phyloP scores from a whole-genome alignment of 2,888 invertebrate genomes.

The Prosopocoilus inquinatus region DNA sequence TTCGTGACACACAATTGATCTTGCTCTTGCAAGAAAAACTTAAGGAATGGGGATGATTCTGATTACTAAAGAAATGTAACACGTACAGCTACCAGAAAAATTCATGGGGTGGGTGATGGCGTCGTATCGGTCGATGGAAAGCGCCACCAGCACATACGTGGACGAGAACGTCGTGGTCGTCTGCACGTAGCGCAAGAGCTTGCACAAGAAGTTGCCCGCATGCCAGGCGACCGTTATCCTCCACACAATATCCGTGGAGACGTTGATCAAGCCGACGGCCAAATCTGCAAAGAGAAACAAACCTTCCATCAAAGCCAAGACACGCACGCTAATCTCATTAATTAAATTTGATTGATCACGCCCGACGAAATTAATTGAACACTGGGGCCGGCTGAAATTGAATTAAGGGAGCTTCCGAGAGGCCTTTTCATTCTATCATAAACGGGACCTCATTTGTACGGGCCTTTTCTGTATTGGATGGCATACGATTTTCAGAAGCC shows the following conservation, averaged over 20 bases:
- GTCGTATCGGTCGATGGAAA: slow-evolving; percentile 90
- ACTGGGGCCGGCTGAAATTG: too few species aligned
- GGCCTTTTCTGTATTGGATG: too few species aligned
- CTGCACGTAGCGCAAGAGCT: slow-evolving; percentile 80
- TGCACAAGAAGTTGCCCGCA: slow-evolving; percentile 86
- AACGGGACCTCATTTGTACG: too few species aligned
- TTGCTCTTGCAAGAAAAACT: too few species aligned
- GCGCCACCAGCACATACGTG: slow-evolving; percentile 87
- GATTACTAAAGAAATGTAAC: slow-evolving; percentile 13
- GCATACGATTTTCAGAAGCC: too few species aligned
- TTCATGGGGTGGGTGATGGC: slow-evolving; percentile 95
- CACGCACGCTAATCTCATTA: not conserved
- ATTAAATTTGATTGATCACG: not conserved
- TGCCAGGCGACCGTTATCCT: slow-evolving; percentile 86
- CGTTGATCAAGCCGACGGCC: slow-evolving; percentile 82
- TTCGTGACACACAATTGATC: too few species aligned
- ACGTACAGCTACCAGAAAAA: slow-evolving; percentile 92
- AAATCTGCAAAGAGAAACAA: slow-evolving; percentile 62
- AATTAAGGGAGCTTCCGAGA: too few species aligned
- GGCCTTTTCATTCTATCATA: too few species aligned
- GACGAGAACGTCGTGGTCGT: slow-evolving; percentile 89
- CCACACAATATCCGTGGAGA: slow-evolving; percentile 87
- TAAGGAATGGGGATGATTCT: too few species aligned
- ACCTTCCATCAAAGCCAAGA: not conserved
- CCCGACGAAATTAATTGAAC: too few species aligned